phyloP scores from a whole-genome alignment of 2,113 vertebrate genomes.

The Leiothrix lutea region DNA sequence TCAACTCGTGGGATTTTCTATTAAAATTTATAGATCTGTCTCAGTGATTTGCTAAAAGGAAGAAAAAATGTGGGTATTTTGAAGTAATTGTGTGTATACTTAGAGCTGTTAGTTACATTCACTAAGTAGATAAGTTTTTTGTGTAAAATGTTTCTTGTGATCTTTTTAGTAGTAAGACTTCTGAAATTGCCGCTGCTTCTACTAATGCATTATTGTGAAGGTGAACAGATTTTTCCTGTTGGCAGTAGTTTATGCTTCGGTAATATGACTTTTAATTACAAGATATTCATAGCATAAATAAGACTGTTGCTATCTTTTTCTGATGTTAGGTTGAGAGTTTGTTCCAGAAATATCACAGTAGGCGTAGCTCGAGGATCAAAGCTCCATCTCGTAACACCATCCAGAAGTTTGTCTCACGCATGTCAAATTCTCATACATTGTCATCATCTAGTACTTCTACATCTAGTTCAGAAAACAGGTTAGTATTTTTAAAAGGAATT shows the following conservation, averaged over 20 bases:
- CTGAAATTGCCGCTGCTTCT: not conserved
- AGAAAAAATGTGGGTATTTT: not conserved
- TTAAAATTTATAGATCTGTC: not conserved
- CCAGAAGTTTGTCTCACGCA: slow-evolving; percentile 93
- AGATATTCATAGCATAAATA: slow-evolving; percentile 18
- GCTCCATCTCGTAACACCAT: slow-evolving; percentile 92
- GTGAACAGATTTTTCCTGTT: not conserved
- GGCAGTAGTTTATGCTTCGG: not conserved
- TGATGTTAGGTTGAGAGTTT: slow-evolving; percentile 89
- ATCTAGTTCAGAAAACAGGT: slow-evolving; percentile 91
- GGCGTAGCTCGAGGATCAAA: slow-evolving; percentile 91
- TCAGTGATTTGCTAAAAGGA: not conserved
- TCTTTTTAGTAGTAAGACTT: not conserved
- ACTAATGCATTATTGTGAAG: not conserved
- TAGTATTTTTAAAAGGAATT: slow-evolving; percentile 63
- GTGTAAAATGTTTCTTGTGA: not conserved
- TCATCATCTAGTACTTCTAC: slow-evolving; percentile 85
- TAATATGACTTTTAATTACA: not conserved
- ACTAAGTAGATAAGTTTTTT: not conserved
- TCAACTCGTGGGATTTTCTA: not conserved
- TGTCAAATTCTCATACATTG: slow-evolving; percentile 88
- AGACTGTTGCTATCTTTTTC: slow-evolving; percentile 66
- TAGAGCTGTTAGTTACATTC: not conserved
- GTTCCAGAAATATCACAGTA: slow-evolving; percentile 93
- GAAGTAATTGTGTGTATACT: not conserved